Evolutionary conservation across 30 jellyfish, hydroid and myxozoan species (phyloP).

Genomic region (Aurelia sp.): DNA sequence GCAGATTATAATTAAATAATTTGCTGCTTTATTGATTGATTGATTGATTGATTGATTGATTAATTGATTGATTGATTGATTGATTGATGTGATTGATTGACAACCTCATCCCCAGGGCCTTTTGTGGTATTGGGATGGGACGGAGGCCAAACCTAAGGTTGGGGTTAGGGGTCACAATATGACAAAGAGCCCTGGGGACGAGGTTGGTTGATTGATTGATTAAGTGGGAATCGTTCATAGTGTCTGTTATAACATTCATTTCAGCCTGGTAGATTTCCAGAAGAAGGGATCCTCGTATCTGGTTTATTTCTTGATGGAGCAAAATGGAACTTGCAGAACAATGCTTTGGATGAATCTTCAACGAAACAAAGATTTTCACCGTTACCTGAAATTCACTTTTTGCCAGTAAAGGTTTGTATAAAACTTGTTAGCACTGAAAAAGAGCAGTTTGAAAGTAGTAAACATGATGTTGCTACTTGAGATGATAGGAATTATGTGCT

Average conservation of each 20-base stretch:
- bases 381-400: constrained; percentile 65
- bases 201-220: too few relatives aligned
- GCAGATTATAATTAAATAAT: too few relatives aligned
- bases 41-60: too few relatives aligned
- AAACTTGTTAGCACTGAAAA: background rate
- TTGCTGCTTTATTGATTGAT: too few relatives aligned
- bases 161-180: too few relatives aligned
- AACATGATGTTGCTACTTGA: background rate
- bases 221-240: too few relatives aligned
- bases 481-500: constrained; percentile 5
- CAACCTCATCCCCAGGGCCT: too few relatives aligned
- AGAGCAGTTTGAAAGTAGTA: background rate
- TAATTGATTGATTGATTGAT: too few relatives aligned
- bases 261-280: constrained; percentile 30
- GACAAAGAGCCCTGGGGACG: too few relatives aligned
- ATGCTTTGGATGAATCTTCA: constrained; percentile 36
- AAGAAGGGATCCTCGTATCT: constrained; percentile 51
- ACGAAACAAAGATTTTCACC: constrained; percentile 55
- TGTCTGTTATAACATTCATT: background rate
- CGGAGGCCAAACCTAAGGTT: too few relatives aligned
- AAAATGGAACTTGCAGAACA: constrained; percentile 49
- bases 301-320: constrained; percentile 88
- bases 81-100: too few relatives aligned
- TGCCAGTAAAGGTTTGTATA: constrained; percentile 65
- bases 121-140: too few relatives aligned